A percentile compares a stretch with the other conserved stretches of the same genome.
Conservation (phyloP, 2,797 vertebrate genomes). For the Enteromius radiatus region DNA sequence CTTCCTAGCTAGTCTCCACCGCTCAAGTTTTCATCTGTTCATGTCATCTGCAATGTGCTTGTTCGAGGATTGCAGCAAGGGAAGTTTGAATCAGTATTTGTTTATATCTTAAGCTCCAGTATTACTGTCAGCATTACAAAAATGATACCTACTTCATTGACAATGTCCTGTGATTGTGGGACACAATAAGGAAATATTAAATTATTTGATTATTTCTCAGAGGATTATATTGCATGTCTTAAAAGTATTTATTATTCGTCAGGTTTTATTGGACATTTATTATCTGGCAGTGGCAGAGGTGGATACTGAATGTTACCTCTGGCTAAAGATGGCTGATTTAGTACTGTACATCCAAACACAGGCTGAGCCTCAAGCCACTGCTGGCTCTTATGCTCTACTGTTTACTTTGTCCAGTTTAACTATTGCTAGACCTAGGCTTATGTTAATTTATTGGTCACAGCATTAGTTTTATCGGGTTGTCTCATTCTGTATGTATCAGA, state of each 20-base stretch:
- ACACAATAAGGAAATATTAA: slow-evolving; percentile 68
- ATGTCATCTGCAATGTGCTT: background rate
- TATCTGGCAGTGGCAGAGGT: slow-evolving; percentile 56
- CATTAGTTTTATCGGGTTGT: slow-evolving; percentile 39
- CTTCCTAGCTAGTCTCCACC: slow-evolving; percentile 65
- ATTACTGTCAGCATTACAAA: slow-evolving; percentile 50
- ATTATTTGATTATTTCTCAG: slow-evolving; percentile 78
- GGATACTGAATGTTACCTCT: slow-evolving; percentile 58
- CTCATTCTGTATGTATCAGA: slow-evolving; percentile 24
- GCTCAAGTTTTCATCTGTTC: background rate
- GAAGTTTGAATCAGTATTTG: slow-evolving; percentile 13
- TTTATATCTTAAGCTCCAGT: slow-evolving; percentile 39
- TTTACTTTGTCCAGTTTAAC: slow-evolving; percentile 52
- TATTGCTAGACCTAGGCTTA: slow-evolving; percentile 42
- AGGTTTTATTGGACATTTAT: slow-evolving; percentile 65
- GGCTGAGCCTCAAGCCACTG: slow-evolving; percentile 41
- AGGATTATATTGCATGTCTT: slow-evolving; percentile 75
- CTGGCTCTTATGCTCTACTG: slow-evolving; percentile 41
- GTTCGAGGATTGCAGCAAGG: background rate
- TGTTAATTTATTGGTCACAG: slow-evolving; percentile 59
- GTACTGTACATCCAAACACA: slow-evolving; percentile 59
- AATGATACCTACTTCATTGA: slow-evolving; percentile 51
- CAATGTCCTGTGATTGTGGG: slow-evolving; percentile 55
- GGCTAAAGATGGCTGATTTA: slow-evolving; percentile 48
- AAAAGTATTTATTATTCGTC: slow-evolving; percentile 71